These are phyloP conservation scores for Pristionchus fissidentatus DNA, from an alignment of 2,888 invertebrate genomes.

Conservation along the genomic window DNA sequence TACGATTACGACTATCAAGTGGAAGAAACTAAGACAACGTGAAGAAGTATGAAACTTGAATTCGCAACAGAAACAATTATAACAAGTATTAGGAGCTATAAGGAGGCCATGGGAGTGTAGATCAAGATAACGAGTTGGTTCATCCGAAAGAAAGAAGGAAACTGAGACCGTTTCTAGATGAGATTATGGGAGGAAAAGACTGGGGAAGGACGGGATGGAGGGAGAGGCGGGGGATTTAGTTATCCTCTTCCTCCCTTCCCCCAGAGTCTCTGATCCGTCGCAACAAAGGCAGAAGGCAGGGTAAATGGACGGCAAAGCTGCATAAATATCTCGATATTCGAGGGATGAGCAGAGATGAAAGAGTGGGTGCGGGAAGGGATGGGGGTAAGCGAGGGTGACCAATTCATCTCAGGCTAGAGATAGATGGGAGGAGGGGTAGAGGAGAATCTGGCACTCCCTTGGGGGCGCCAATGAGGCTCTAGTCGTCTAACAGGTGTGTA, in stretches of 20 bases:
- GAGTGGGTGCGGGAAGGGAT: not conserved
- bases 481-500: constrained; percentile 32
- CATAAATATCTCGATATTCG: not conserved
- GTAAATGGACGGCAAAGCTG: constrained; percentile 14
- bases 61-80: constrained; percentile 28
- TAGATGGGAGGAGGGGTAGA: constrained; percentile 4
- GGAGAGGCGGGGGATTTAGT: constrained; percentile 20
- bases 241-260: not conserved
- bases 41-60: constrained; percentile 9
- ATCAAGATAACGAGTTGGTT: constrained; percentile 7
- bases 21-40: not conserved
- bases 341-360: not conserved
- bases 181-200: constrained; percentile 14
- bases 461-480: constrained; percentile 22
- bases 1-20: not conserved
- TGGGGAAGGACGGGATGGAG: not conserved
- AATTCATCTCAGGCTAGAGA: constrained; percentile 11
- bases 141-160: not conserved
- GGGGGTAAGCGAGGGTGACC: constrained; percentile 14
- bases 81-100: too few relatives aligned
- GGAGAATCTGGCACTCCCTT: not conserved
- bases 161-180: not conserved
- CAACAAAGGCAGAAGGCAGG: not conserved
- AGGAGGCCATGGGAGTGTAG: not conserved
- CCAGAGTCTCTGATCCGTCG: constrained; percentile 4